Conservation (phyloP, 2,797 vertebrate genomes). For the Geotrypetes seraphini region DNA sequence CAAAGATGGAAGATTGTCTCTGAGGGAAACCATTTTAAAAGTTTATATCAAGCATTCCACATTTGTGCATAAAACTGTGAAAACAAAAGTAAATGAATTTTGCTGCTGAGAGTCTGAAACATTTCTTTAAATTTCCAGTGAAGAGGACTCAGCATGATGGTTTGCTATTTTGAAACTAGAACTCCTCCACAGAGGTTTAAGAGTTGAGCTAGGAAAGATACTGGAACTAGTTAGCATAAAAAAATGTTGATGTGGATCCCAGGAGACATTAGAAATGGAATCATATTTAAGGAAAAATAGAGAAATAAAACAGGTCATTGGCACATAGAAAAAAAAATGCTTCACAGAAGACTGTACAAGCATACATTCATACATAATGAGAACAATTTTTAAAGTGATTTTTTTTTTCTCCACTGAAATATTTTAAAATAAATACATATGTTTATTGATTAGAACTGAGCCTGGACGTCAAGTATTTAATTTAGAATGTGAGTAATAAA, state of each 20-base stretch:
- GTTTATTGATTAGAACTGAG: too few relatives aligned
- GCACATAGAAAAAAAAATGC: slow-evolving; percentile 2
- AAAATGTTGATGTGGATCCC: slow-evolving; percentile 31
- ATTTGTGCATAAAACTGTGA: too few relatives aligned
- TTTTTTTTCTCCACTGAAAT: too few relatives aligned
- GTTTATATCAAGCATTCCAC: too few relatives aligned
- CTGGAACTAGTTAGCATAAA: slow-evolving; percentile 35
- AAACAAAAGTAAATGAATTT: too few relatives aligned
- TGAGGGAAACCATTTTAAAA: too few relatives aligned
- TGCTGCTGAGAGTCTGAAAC: slow-evolving; percentile 30
- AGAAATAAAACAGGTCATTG: slow-evolving; percentile 1
- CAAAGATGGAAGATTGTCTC: too few relatives aligned
- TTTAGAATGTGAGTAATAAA: too few relatives aligned
- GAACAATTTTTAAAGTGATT: too few relatives aligned
- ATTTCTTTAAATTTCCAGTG: slow-evolving; percentile 47
- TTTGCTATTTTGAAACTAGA: slow-evolving; percentile 46
- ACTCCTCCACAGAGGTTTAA: slow-evolving; percentile 26
- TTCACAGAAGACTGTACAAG: background rate
- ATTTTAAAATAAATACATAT: too few relatives aligned
- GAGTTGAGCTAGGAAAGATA: slow-evolving; percentile 15
- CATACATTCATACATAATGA: background rate
- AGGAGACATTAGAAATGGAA: slow-evolving; percentile 27
- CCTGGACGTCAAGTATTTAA: too few relatives aligned
- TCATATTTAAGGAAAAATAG: slow-evolving; percentile 22
- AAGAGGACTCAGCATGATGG: slow-evolving; percentile 39